phyloP scores from a whole-genome alignment of 2,797 vertebrate species.

The Acanthis flammea region DNA sequence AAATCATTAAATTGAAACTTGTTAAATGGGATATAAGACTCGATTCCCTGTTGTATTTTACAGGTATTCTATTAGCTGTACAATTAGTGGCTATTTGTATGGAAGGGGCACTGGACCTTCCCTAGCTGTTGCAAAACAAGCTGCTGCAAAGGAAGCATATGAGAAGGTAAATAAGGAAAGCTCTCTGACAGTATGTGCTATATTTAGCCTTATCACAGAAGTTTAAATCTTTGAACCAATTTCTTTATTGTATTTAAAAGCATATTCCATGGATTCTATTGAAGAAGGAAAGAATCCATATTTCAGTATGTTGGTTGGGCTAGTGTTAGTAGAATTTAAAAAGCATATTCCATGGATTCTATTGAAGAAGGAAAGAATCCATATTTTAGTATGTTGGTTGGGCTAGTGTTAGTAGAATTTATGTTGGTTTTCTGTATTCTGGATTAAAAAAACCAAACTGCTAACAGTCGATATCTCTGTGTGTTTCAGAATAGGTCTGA shows the following conservation, averaged over 20 bases:
- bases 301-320: not conserved
- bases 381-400: not conserved
- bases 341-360: not conserved
- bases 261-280: not conserved
- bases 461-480: not conserved
- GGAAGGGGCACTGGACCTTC: not conserved
- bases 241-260: not conserved
- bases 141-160: slow-evolving; percentile 59
- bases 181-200: not conserved
- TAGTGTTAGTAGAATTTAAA: not conserved
- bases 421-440: not conserved
- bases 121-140: slow-evolving; percentile 47
- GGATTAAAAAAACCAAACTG: not conserved
- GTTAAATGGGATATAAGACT: not conserved
- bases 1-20: not conserved
- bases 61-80: slow-evolving; percentile 53
- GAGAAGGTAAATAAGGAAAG: not conserved
- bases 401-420: not conserved
- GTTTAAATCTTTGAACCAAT: not conserved
- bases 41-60: not conserved
- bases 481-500: not conserved
- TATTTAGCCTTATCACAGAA: not conserved
- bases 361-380: not conserved
- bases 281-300: not conserved
- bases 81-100: not conserved